Conservation (phyloP, 2,888 invertebrate genomes). For the Ethmia dodecea region DNA sequence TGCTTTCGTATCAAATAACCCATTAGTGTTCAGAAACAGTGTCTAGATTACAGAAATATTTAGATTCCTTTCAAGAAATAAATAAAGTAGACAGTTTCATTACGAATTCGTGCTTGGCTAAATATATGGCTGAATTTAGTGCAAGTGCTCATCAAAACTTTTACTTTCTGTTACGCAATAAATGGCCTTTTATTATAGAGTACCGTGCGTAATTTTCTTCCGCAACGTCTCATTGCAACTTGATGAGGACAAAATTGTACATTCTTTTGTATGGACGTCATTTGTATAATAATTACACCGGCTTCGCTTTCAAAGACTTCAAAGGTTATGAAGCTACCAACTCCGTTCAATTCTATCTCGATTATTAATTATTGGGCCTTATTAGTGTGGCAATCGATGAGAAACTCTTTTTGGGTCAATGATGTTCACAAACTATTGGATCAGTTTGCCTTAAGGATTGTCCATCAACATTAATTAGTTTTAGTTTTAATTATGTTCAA, state of each 20-base stretch:
- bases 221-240: constrained; percentile 30
- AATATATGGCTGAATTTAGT: constrained; percentile 1
- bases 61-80: no score
- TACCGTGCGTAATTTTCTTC: constrained; percentile 31
- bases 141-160: constrained; percentile 32
- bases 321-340: constrained; percentile 18
- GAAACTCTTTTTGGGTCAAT: constrained; percentile 50
- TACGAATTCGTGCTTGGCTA: no score
- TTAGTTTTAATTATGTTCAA: constrained; percentile 33
- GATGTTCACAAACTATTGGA: constrained; percentile 41
- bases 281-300: constrained; percentile 36
- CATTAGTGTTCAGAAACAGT: constrained; percentile 25
- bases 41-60: constrained; percentile 7
- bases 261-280: constrained; percentile 43
- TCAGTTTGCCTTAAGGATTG: constrained; percentile 37
- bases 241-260: constrained; percentile 47
- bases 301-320: constrained; percentile 29
- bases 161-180: constrained; percentile 38
- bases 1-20: constrained; percentile 32
- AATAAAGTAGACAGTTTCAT: neutral
- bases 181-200: constrained; percentile 32
- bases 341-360: constrained; percentile 25
- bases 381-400: constrained; percentile 42
- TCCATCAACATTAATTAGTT: constrained; percentile 34
- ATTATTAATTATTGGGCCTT: constrained; percentile 47